A percentile compares a stretch with the other conserved stretches of the same genome.
Evolutionary conservation across 2,113 vertebrate species (phyloP).

Genomic region (Chamaea fasciata): DNA sequence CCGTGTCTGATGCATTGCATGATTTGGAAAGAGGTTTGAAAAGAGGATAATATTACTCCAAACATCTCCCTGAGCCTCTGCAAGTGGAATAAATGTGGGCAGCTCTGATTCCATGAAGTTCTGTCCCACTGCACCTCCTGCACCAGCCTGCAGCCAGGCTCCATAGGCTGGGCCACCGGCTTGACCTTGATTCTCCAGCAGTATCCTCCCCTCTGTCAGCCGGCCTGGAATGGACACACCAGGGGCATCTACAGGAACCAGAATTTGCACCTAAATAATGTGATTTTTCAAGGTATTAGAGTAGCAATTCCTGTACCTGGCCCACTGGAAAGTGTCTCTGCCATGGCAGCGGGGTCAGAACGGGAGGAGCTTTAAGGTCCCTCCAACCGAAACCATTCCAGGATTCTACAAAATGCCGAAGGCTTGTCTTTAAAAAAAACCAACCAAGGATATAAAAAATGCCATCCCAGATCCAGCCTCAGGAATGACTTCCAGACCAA

Average conservation of each 20-base stretch:
- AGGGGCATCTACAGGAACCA: neutral
- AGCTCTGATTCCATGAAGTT: neutral
- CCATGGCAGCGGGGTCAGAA: neutral
- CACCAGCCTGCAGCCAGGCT: neutral
- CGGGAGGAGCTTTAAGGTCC: neutral
- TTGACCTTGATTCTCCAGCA: neutral
- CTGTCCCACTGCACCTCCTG: neutral
- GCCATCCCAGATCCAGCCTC: neutral
- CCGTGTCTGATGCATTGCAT: neutral
- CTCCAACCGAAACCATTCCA: neutral
- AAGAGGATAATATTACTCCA: too few species aligned
- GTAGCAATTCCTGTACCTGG: neutral
- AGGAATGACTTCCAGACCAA: neutral
- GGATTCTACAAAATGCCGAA: neutral
- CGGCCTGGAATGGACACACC: fast-evolving
- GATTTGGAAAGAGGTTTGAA: neutral
- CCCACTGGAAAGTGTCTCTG: neutral
- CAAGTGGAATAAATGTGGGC: fast-evolving
- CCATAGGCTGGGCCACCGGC: fast-evolving
- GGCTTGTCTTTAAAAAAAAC: neutral
- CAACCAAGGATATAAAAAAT: neutral
- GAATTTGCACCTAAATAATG: neutral
- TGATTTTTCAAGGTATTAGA: fast-evolving
- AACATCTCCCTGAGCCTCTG: neutral
- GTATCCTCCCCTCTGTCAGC: neutral